A percentile compares a stretch with the other conserved stretches of the same genome.
Evolutionary conservation across 2,113 vertebrate genomes (phyloP).

Genomic region (Prionailurus bengalensis): DNA sequence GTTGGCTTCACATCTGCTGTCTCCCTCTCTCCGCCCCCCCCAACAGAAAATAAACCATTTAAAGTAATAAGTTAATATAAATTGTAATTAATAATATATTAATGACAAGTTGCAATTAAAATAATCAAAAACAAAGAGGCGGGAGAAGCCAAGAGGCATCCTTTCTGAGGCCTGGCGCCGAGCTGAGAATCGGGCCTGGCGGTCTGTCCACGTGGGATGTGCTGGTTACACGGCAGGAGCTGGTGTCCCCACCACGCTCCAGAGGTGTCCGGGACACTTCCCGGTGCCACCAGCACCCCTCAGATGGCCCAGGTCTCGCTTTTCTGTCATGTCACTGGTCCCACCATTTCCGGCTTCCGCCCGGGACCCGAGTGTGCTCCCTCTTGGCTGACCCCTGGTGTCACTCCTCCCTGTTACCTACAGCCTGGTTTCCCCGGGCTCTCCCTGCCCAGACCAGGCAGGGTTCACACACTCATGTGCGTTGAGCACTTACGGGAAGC

Average conservation of each 20-base stretch:
- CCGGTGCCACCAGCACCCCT: neutral
- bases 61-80: too few species aligned
- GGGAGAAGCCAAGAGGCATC: neutral
- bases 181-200: neutral
- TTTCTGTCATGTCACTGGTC: too few species aligned
- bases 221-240: neutral
- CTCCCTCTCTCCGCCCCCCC: too few species aligned
- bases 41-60: too few species aligned
- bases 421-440: neutral
- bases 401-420: neutral
- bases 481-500: neutral
- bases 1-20: too few species aligned
- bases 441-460: neutral
- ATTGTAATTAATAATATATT: too few species aligned
- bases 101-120: neutral
- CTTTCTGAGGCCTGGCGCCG: neutral
- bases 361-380: neutral
- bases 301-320: neutral
- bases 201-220: accelerated
- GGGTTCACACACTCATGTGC: too few species aligned
- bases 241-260: too few species aligned
- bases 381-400: neutral
- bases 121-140: neutral
- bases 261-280: neutral
- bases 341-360: neutral